Percentiles rank a stretch among this genome's conserved stretches.
These are phyloP conservation scores for Jaculus jaculus DNA, from an alignment of 2,113 vertebrate genomes.

Conservation along the genomic window DNA sequence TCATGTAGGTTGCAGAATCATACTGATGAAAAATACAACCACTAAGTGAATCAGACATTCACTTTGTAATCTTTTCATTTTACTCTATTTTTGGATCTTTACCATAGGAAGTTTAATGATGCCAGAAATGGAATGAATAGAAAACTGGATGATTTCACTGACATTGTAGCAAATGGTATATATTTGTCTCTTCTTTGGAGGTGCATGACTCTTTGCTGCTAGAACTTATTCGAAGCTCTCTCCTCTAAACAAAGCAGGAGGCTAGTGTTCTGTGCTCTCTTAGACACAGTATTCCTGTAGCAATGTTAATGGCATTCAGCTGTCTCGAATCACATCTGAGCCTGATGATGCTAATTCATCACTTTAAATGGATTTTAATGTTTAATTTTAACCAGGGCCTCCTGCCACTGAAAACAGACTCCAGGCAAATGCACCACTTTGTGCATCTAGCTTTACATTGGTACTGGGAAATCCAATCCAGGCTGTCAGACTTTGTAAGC, in stretches of 20 bases:
- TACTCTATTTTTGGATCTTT: conserved; percentile 13
- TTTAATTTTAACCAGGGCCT: not conserved
- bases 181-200: conserved; percentile 12
- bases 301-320: not conserved
- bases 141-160: not conserved
- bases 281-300: not conserved
- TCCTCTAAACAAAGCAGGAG: not conserved
- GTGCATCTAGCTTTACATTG: too few species aligned
- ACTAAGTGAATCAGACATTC: conserved; percentile 4
- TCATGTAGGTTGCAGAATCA: conserved; percentile 11
- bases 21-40: not conserved
- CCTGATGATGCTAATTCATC: not conserved
- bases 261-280: not conserved
- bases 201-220: not conserved
- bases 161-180: not conserved
- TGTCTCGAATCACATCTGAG: not conserved
- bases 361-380: conserved; percentile 1
- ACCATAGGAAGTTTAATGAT: not conserved
- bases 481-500: too few species aligned
- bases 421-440: too few species aligned
- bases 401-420: too few species aligned
- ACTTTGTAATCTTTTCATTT: conserved; percentile 28
- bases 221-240: not conserved
- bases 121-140: not conserved
- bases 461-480: too few species aligned